Base-by-base conservation (phyloP, 2,797 vertebrate species). In the Botia kubotai region DNA sequence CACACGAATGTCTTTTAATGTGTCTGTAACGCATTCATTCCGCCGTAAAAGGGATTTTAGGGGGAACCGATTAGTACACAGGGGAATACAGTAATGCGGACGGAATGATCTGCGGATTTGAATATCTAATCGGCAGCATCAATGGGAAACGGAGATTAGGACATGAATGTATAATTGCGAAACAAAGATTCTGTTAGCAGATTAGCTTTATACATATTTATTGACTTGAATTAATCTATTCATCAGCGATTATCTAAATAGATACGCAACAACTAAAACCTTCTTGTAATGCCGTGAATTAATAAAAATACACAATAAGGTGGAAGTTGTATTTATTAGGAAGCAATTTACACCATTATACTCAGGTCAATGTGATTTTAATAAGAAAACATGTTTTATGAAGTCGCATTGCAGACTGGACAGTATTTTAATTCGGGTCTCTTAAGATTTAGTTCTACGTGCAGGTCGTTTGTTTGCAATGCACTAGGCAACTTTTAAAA, bases 71-170 rank as follows among this genome's bases (percentile, higher is more conserved):
- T 83, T 19, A 83, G 85, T 87, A 82, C 83, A 79, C 90, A 84
- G 84, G 75, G 83, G 83, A 89, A 88, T 81, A 70, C 80, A 63
- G 85, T 65, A 86, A 78, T 87, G 58, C 78, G 53, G 87, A 88
- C 72, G 85, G 84, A 91, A 92, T 77, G 83, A 81, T 81, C 26
- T 57, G 33, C 26, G 68, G 76, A 79, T 87, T 84, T 87, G 48
- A 81, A 84, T 87, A 67, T 81, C 70, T 81, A 79, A 83, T 85
- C 80, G 50, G 33, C 3, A 87, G 3, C 86, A 91, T 91, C 86
- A 82, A 87, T 89, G 90, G 85, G 87, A 90, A 83, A 88, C 76
- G 86, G 87, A 91, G 89, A 92, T 92, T 91, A 90, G 79, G 83
- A 82, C 87, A 83, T 69, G 39, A 85, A 86, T 81, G 79, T 84